Base-by-base conservation (phyloP, 53 echinoderm and acorn worm genomes). In the Patiria pectinifera region DNA sequence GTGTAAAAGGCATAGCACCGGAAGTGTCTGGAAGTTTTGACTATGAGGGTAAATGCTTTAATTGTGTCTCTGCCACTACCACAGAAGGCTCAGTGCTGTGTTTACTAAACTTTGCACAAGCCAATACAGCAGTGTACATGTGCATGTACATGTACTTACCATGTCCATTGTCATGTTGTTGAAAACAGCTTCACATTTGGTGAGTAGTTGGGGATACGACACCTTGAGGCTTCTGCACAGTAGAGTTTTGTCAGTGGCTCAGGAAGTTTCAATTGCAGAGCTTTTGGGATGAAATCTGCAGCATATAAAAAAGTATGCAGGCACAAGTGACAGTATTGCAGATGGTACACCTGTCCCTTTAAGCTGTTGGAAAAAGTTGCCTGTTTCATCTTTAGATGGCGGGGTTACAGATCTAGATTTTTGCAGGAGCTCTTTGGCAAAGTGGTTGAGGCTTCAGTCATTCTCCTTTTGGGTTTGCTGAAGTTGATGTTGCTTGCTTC, bases 231-330 rank as follows among this genome's bases (percentile, higher is more conserved):
- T 47, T 78, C 80, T 79, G 78, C 2, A 12, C 21, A 44, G 79
- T 80, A 89, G 45, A 78, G 49, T 9, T 89, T 79, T 26, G 89
- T 59, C 6, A 89, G 80, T 12, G 89, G 58, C 26, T 77, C 81
- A 35, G 35, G 35, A 35, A 35, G 35, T 35, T 35, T 35, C 35
- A 35, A 35, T 35, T 35, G 35, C 35, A 35, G 35, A 35, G 35
- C 35, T 35, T 35, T 35, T 35, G 35, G 35, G 35, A 35, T 35
- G 35, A 35, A 35, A 35, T 35, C 35, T 35, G 35, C 35, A 81
- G 81, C 81, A 81, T 81, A n/a, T n/a, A n/a, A n/a, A n/a, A n/a
- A n/a, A n/a, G n/a, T n/a, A 26, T 18, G 81, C 81, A 81, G 81
- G 81, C 45, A 81, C 81, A 11, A 81, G 81, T 15, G 81, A 82